These are phyloP conservation scores for Allolobophora icterica DNA, from an alignment of 2,888 invertebrate genomes.

Conservation along the genomic window DNA sequence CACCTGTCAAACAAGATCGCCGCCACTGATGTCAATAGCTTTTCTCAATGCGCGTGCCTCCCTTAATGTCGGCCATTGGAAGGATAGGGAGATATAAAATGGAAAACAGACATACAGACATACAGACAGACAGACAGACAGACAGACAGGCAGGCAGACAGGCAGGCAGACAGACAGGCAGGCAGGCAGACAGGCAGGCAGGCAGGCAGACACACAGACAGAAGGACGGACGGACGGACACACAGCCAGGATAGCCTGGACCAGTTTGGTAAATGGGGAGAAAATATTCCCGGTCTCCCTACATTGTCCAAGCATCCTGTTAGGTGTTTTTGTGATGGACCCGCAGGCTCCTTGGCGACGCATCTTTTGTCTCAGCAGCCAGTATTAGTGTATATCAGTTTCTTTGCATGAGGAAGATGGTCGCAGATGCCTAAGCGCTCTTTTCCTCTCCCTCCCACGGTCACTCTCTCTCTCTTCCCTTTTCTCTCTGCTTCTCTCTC, in stretches of 20 bases:
- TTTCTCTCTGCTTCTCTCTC: too few relatives aligned
- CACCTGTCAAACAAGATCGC: too few relatives aligned
- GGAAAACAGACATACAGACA: too few relatives aligned
- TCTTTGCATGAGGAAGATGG: neutral
- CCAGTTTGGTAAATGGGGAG: neutral
- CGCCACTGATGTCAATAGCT: neutral
- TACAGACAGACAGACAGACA: too few relatives aligned
- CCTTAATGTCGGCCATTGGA: neutral
- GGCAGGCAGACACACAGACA: neutral
- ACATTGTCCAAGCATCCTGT: too few relatives aligned
- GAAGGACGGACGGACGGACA: neutral
- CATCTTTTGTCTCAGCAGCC: neutral
- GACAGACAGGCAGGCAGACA: neutral
- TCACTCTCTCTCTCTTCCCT: neutral
- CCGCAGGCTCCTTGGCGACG: neutral
- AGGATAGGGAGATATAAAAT: too few relatives aligned
- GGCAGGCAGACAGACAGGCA: neutral
- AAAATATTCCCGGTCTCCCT: neutral
- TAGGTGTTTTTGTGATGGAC: neutral
- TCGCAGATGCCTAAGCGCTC: neutral
- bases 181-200: neutral
- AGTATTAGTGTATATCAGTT: neutral
- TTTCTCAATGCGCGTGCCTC: neutral
- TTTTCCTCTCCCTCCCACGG: neutral
- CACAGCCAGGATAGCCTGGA: neutral